Evolutionary conservation across 2,888 invertebrate genomes (phyloP).

Genomic region (Hoplodrina blanda): DNA sequence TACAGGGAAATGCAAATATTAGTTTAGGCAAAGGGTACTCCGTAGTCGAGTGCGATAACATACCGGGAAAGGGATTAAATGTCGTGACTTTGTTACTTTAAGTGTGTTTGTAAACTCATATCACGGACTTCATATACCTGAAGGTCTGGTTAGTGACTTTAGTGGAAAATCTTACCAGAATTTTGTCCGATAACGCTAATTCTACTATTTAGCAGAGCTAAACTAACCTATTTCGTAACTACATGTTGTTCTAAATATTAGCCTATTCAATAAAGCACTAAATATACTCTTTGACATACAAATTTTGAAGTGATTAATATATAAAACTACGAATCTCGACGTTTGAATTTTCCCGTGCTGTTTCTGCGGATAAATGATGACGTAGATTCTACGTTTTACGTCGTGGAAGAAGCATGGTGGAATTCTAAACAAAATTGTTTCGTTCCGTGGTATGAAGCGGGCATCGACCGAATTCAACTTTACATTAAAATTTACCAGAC

Average conservation of each 20-base stretch:
- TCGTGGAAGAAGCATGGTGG: conserved; percentile 36
- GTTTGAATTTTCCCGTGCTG: conserved; percentile 33
- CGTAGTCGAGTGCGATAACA: conserved; percentile 71
- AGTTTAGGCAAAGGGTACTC: conserved; percentile 76
- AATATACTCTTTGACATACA: conserved; percentile 30
- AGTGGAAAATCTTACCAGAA: conserved; percentile 43
- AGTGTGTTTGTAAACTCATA: conserved; percentile 60
- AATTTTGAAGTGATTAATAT: conserved; percentile 38
- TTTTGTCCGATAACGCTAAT: conserved; percentile 31
- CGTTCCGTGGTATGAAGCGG: conserved; percentile 16
- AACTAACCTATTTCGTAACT: neutral
- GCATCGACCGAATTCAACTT: conserved; percentile 47
- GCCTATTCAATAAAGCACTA: conserved; percentile 22
- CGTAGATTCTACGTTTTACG: conserved; percentile 12
- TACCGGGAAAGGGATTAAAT: conserved; percentile 71
- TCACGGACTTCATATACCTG: conserved; percentile 54
- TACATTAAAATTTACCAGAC: conserved; percentile 32
- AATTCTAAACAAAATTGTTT: conserved; percentile 55
- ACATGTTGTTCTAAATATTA: conserved; percentile 4
- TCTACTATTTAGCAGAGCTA: neutral
- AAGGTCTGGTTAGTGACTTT: conserved; percentile 37
- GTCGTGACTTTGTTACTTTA: conserved; percentile 67
- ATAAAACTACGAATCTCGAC: conserved; percentile 30
- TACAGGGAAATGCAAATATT: conserved; percentile 78
- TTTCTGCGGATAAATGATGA: conserved; percentile 48